Evolutionary conservation across 2,888 invertebrate species (phyloP), one percentile per base, ranked within the genome.

Genomic region (Synergus laeviventris): DNA sequence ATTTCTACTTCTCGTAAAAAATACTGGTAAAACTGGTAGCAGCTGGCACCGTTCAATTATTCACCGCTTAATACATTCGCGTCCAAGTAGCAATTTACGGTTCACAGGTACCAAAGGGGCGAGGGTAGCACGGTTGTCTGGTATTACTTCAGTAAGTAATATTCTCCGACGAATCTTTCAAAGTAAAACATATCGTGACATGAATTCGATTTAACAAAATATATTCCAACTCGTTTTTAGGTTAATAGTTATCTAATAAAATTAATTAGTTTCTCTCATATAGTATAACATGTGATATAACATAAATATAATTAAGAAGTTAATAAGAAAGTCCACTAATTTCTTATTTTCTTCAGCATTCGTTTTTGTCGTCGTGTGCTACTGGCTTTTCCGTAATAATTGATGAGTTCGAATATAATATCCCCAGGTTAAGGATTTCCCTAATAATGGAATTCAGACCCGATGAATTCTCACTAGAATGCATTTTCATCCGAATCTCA

Each of bases 331-430:
- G 39, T 42, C 21, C 7, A 24, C 5, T 14, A 21, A 24, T 16
- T 0, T 16, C 16, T 9, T n/a, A 21, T 49, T 45, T 49, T 45
- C n/a, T 24, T 36, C 12, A 54, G 16, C n/a, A 49, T 49, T 31
- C 49, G 49, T 49, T 49, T 14, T 31, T n/a, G 36, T n/a, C 16
- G 31, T 70, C 45, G 45, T 66, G 66, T 54, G 49, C 49, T 49
- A 31, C 70, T 31, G 70, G 56, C 75, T 66, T 74, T 62, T 39
- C 74, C n/a, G n/a, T n/a, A n/a, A 70, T 75, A 79, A 79, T 79
- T 77, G 74, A 77, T 79, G 45, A 76, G 66, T 64, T 24, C 76
- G 73, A 75, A 78, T 80, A 78, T 70, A 75, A 78, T 80, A 78
- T 70, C 74, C 74, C 66, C 75, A 39, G 74, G 64, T 74, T 76